phyloP scores from a whole-genome alignment of 1,140 invertebrate genomes.

The Yoshiicerus persimilis region DNA sequence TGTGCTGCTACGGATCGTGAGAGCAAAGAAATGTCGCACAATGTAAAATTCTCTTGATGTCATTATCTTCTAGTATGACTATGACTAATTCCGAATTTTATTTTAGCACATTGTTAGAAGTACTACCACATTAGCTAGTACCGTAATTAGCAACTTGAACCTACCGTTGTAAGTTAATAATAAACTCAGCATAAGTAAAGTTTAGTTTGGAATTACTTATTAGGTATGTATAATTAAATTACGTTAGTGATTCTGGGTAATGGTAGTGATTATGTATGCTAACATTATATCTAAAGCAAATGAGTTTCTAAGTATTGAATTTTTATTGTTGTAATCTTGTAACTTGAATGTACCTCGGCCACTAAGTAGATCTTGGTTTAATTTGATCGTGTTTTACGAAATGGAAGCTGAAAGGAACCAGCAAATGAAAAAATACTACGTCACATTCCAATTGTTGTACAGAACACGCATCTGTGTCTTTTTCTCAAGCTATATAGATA shows the following conservation, averaged over 20 bases:
- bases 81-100: neutral
- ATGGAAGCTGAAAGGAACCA: neutral
- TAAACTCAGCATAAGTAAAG: too few species aligned
- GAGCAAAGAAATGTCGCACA: neutral
- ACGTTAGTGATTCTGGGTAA: too few species aligned
- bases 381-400: neutral
- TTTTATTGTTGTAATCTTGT: neutral
- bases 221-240: too few species aligned
- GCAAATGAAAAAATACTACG: neutral
- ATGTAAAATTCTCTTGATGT: neutral
- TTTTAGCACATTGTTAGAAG: neutral
- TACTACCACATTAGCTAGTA: neutral
- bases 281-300: too few species aligned
- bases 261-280: too few species aligned
- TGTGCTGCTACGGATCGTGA: neutral
- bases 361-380: neutral
- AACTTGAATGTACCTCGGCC: too few species aligned
- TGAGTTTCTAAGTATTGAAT: too few species aligned
- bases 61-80: neutral
- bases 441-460: conserved; percentile 13
- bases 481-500: neutral
- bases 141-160: too few species aligned
- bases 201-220: too few species aligned
- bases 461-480: neutral
- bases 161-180: too few species aligned